Base-by-base conservation (phyloP, 1,140 invertebrate species). In the Palaemon carinicauda region DNA sequence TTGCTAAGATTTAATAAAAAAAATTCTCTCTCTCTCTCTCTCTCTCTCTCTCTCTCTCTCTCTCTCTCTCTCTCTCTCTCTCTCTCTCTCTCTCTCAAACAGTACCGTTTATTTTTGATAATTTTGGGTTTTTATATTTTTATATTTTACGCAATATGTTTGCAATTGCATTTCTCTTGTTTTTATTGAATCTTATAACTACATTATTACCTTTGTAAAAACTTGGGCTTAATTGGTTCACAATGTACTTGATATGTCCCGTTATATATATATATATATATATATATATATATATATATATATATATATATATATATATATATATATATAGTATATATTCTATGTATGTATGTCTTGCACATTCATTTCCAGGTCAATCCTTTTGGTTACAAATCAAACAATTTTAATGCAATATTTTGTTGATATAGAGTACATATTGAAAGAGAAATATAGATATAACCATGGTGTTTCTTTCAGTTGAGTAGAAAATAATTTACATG, bases 221-320 rank as follows among this genome's bases (percentile, higher is more conserved):
- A 0, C 7, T 60, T 21, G 24, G 24, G 24, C 14, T 69, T 27
- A n/a, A n/a, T n/a, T n/a, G n/a, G n/a, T n/a, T n/a, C n/a, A n/a
- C n/a, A n/a, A n/a, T n/a, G n/a, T n/a, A n/a, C n/a, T n/a, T n/a
- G n/a, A n/a, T n/a, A n/a, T n/a, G n/a, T n/a, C n/a, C n/a, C n/a
- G n/a, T n/a, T 69, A 69, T 69, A 21, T 69, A 69, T 69, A 69
- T 69, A 69, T 69, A 69, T 69, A 69, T 69, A 69, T 69, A 27
- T 69, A 69, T 69, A 69, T 69, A 69, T 69, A 69, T 69, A 69
- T 69, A 69, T 69, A 69, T 69, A 69, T 69, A 69, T 69, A 29
- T 69, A 69, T 69, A 69, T 69, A 69, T 69, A 69, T 69, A 69
- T 65, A 73, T 33, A 73, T 73, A 73, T 33, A 73, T 73, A 73